A percentile compares a stretch with the other conserved stretches of the same genome.
phyloP scores from a whole-genome alignment of 2,797 vertebrate genomes.

The Sebastes goodei region DNA sequence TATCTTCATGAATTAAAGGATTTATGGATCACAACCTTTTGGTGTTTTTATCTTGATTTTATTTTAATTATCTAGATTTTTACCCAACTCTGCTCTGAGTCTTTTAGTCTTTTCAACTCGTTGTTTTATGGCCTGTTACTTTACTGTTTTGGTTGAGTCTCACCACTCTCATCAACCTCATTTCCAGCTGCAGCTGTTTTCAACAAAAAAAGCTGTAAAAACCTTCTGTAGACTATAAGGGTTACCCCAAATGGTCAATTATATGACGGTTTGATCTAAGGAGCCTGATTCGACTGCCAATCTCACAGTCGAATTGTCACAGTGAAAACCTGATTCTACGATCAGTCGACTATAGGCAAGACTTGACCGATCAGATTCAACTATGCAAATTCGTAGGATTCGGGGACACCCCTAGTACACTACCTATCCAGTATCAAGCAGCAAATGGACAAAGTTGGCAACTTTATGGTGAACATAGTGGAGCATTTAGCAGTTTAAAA shows the following conservation, averaged over 20 bases:
- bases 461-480: not conserved
- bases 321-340: no score
- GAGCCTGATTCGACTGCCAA: no score
- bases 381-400: no score
- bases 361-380: no score
- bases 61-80: not conserved
- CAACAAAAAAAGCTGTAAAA: not conserved
- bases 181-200: not conserved
- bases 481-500: not conserved
- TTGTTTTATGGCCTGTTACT: fast-evolving
- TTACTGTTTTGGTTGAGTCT: not conserved
- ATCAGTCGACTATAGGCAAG: no score
- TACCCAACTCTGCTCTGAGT: not conserved
- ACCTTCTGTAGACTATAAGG: no score
- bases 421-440: not conserved
- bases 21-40: not conserved
- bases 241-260: no score
- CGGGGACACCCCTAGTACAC: not conserved
- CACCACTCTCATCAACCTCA: not conserved
- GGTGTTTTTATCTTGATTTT: not conserved
- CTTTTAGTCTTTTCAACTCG: no score
- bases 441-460: fast-evolving
- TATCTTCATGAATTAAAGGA: not conserved
- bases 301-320: no score
- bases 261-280: no score